Evolutionary conservation across 2,888 invertebrate species (phyloP), one percentile per base, ranked within the genome.

Genomic region (Diploptera punctata): DNA sequence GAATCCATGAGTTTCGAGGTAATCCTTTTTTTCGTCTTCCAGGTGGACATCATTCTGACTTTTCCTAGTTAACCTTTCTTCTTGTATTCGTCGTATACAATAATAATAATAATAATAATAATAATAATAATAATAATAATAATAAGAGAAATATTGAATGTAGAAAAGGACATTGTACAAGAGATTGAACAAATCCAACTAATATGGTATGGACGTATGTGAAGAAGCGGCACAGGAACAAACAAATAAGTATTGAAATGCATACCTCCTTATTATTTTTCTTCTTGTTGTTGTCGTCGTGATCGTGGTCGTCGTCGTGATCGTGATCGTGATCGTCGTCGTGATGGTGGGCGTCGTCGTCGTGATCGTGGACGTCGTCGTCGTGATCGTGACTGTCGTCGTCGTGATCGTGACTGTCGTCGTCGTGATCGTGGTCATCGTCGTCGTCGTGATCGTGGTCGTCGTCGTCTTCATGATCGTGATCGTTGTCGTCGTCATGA

Each of bases 221-320:
- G 7, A 13, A 13, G n/a, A n/a, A n/a, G n/a, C n/a, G n/a, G n/a
- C n/a, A n/a, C n/a, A n/a, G n/a, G n/a, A n/a, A n/a, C n/a, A n/a
- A n/a, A n/a, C n/a, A n/a, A n/a, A n/a, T n/a, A n/a, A n/a, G n/a
- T n/a, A n/a, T n/a, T n/a, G n/a, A n/a, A n/a, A n/a, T n/a, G n/a
- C n/a, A n/a, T n/a, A n/a, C n/a, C n/a, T 43, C 43, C 43, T 43
- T 7, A 13, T 43, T 13, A 7, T 43, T 7, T 7, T 43, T 13
- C 43, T 43, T 7, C 9, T 43, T 13, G n/a, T 49, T 5, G 49
- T 49, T 3, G 49, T 49, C n/a, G 49, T 49, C 9, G 49, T 49
- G 49, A n/a, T 49, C 9, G 49, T 49, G 49, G 49, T 49, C 9
- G 49, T 49, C 49, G 49, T 49, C 9, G 49, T 49, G n/a, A n/a